A percentile compares a stretch with the other conserved stretches of the same genome.
Evolutionary conservation across 2,888 invertebrate genomes (phyloP).

Genomic region (Anodontia alba): DNA sequence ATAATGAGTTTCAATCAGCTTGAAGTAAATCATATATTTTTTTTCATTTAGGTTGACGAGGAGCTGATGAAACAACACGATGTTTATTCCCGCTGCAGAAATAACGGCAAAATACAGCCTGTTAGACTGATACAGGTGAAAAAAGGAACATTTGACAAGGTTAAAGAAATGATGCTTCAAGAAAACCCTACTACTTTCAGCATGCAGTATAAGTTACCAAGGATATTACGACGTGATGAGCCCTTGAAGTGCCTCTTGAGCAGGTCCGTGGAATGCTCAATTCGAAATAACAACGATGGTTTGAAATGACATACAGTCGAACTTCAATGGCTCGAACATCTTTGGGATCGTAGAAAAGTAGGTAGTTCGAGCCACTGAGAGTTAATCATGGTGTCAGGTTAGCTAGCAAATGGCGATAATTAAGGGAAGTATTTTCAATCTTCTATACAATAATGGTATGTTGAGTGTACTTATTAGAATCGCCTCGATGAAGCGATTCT

Average conservation of each 20-base stretch:
- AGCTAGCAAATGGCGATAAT: too few relatives aligned
- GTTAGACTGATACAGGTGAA: slow-evolving; percentile 33
- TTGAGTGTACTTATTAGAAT: too few relatives aligned
- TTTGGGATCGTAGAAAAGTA: too few relatives aligned
- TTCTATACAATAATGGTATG: too few relatives aligned
- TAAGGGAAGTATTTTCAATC: too few relatives aligned
- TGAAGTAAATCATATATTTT: too few relatives aligned
- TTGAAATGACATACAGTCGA: too few relatives aligned
- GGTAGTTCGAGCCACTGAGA: too few relatives aligned
- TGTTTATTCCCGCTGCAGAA: slow-evolving; percentile 32
- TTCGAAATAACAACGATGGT: neutral
- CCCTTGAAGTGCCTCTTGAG: slow-evolving; percentile 19
- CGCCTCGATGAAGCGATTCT: too few relatives aligned
- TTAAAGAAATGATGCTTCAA: slow-evolving; percentile 16
- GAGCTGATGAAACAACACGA: slow-evolving; percentile 41
- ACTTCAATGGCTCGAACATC: too few relatives aligned
- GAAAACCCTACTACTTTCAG: slow-evolving; percentile 24
- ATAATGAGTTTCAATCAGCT: too few relatives aligned
- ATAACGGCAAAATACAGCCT: slow-evolving; percentile 23
- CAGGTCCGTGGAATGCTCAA: neutral
- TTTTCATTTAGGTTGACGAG: slow-evolving; percentile 32
- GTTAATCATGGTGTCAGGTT: too few relatives aligned
- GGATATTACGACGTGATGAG: slow-evolving; percentile 30
- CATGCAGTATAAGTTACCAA: slow-evolving; percentile 50
- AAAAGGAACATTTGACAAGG: slow-evolving; percentile 38